Evolutionary conservation across 1,140 invertebrate species (phyloP), one percentile per base, ranked within the genome.

Genomic region (Heliothis subflexa): DNA sequence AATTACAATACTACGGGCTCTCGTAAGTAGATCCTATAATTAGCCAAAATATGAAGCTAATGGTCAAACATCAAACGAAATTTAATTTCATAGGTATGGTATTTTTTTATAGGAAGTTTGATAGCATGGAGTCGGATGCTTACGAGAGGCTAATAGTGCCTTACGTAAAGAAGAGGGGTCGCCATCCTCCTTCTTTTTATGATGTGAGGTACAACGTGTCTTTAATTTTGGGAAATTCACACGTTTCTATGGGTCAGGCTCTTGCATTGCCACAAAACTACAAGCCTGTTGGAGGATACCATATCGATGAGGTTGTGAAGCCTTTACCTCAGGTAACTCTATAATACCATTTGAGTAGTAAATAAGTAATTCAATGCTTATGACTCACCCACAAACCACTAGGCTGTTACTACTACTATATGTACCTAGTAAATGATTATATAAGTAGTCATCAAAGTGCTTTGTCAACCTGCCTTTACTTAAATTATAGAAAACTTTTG

Each of bases 281-380:
- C 49, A 87, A 83, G 11, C 52, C 78, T 4, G 55, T 88, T n/a
- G 87, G 80, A n/a, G 87, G 87, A 11, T 87, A 84, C 71, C 82
- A 86, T 59, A 79, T 87, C 40, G 82, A 85, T 57, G 57, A 68
- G 12, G 62, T 81, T 11, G 25, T 59, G 2, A 79, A 79, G 45
- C 81, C 85, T 11, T 76, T 86, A 21, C 80, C 85, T 25, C 16
- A 81, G 77, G 85, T 85, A 80, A 70, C 25, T 59, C 21, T 55
- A 33, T 33, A n/a, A 21, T 9, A 5, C 33, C 33, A 40, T 40
- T 40, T 7, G 21, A 25, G 21, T 2, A 25, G 21, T 25, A 25
- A 40, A 9, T 40, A 40, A 40, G 9, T 40, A 9, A 40, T 9
- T 40, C 33, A 40, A 40, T 9, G 5, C 33, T 3, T 33, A 1